Base-by-base conservation (phyloP, 2,797 vertebrate genomes). In the Tinamus major region DNA sequence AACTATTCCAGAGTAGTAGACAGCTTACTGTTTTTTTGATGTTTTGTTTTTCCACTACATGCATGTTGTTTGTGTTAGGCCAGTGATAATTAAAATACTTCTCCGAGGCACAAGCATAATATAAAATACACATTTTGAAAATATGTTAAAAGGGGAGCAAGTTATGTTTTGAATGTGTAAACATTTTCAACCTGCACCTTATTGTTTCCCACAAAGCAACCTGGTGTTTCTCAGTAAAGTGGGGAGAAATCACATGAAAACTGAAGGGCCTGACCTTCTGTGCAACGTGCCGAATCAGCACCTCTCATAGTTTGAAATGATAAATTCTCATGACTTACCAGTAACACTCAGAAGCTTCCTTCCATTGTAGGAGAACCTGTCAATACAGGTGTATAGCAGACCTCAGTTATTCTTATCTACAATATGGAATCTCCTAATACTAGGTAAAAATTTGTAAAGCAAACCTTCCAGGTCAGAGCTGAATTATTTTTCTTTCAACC, bases 221-320 rank as follows among this genome's bases (percentile, higher is more conserved):
- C 74, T 87, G 74, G 63, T 87, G 79, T 93, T 94, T 83, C 48
- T 83, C 41, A 59, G 85, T 67, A 59, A 76, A 70, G 11, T 59
- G 61, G 48, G 61, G 64, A 94, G 51, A 87, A 94, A 67, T 79
- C 70, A 84, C 21, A 70, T 72, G 64, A 39, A 79, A 76, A 74
- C 55, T 53, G 80, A 86, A 90, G 85, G 80, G 85, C 68, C 53
- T 94, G 95, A 93, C 89, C 95, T 94, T 84, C 79, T 86, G 74
- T 75, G 39, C 51, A 79, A 89, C 92, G 44, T 94, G 77, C 67
- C 59, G 67, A 72, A 80, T 87, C 85, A 89, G 46, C 79, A 84
- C 42, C 59, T 85, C 58, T 41, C 41, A 8, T 63, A 76, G 79
- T 83, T 93, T 86, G 77, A 39, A 61, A 49, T 46, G 59, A 61